Evolutionary conservation across 2,888 invertebrate species (phyloP), one percentile per base, ranked within the genome.

Genomic region (Caenorhabditis sp.): DNA sequence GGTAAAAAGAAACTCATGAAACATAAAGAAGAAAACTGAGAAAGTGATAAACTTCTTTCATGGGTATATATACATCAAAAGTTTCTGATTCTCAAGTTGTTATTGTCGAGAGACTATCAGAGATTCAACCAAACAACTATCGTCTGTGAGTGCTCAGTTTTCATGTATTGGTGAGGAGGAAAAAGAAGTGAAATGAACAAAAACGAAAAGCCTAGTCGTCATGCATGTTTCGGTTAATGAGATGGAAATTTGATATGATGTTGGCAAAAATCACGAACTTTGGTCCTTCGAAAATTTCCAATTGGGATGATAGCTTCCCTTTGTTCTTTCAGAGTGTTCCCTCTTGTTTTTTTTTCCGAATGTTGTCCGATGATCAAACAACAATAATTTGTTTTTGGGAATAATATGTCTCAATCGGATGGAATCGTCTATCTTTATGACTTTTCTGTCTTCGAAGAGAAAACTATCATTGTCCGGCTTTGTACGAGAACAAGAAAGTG

Each of bases 181-280:
- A 35, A 44, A 44, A 44, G 14, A 14, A 47, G 22, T 54, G 22
- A 10, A 26, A 26, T 14, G 19, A 24, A 26, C 24, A 26, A 26
- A 26, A 59, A 38, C 10, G 19, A 44, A 16, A 22, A 61, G 61
- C 12, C 24, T 28, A 26, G 54, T 14, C 54, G 26, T 54, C 54
- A 54, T 54, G 49, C 31, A 35, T 66, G 66, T 66, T 49, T 49
- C 51, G 49, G n/a, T 31, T 66, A 66, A 66, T 66, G 66, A 51
- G 49, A 51, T 66, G 47, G 66, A 49, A 66, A 66, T 66, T 49
- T 49, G 66, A 66, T 66, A 66, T 49, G 49, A 66, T 8, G 31
- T 12, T 26, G 1, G 31, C 5, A 5, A 51, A 44, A 26, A 44
- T 12, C 61, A 35, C 41, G 61, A 61, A 61, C 61, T 61, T 4